These are phyloP conservation scores for Synaphobranchus kaupii DNA, from an alignment of 2,797 vertebrate species.

Conservation along the genomic window DNA sequence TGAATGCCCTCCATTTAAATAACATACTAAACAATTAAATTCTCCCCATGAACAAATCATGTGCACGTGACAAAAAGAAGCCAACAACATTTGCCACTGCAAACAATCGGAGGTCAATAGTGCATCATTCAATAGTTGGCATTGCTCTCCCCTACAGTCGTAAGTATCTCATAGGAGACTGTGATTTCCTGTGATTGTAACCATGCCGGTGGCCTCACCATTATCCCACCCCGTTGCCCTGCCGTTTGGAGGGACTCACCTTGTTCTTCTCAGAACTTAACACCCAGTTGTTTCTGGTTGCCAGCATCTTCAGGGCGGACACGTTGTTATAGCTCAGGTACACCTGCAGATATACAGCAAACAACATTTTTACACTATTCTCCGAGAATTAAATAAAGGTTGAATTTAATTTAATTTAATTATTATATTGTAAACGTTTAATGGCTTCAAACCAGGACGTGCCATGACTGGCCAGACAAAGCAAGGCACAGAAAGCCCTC, in stretches of 20 bases:
- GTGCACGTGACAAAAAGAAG: not conserved
- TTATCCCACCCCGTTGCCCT: not conserved
- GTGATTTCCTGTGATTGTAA: not conserved
- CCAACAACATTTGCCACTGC: not conserved
- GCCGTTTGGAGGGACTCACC: conserved; percentile 65
- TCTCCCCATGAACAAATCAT: not conserved
- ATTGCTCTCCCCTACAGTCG: not conserved
- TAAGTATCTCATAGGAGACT: not conserved
- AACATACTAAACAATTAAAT: not conserved
- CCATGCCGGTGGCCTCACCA: not conserved
- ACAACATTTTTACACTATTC: not conserved
- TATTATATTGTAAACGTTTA: not conserved
- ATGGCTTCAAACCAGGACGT: not conserved
- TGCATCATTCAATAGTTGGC: not conserved
- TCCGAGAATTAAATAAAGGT: not conserved
- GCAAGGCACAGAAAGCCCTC: not conserved
- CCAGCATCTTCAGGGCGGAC: conserved; percentile 88
- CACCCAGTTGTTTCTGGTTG: conserved; percentile 85
- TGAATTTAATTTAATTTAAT: not conserved
- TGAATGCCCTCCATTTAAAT: not conserved
- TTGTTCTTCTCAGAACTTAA: conserved; percentile 86
- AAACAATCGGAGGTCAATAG: not conserved
- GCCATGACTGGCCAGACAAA: not conserved
- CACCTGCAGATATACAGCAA: conserved; percentile 72
- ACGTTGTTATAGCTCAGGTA: conserved; percentile 98